Evolutionary conservation across 2,797 vertebrate species (phyloP).

Genomic region (Scarus forsteni): DNA sequence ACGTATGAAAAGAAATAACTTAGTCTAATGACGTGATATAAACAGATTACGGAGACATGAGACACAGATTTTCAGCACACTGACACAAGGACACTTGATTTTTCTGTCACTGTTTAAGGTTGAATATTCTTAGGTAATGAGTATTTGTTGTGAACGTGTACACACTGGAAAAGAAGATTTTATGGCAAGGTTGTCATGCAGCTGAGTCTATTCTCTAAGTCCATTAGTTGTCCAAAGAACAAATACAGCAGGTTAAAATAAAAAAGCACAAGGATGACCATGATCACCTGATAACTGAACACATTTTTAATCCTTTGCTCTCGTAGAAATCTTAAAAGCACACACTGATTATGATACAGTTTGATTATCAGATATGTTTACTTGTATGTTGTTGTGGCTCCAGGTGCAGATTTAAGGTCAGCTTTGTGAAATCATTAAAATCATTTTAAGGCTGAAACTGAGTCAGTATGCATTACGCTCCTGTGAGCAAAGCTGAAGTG

Average conservation of each 20-base stretch:
- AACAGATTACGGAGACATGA: constrained; percentile 38
- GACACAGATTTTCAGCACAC: constrained; percentile 59
- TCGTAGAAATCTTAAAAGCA: constrained; percentile 30
- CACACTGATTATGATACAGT: constrained; percentile 22
- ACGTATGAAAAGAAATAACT: constrained; percentile 16
- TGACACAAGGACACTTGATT: constrained; percentile 83
- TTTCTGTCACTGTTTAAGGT: constrained; percentile 42
- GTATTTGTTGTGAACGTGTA: constrained; percentile 43
- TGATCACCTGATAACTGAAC: constrained; percentile 14
- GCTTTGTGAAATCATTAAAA: constrained; percentile 34
- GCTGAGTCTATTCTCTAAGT: constrained; percentile 17
- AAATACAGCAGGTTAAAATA: constrained; percentile 22
- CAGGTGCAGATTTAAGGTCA: constrained; percentile 55
- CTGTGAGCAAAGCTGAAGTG: constrained; percentile 34
- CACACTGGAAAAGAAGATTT: constrained; percentile 15
- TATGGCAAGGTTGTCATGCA: constrained; percentile 52
- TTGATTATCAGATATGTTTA: constrained; percentile 33
- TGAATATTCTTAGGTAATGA: constrained; percentile 30
- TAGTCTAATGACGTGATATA: constrained; percentile 14
- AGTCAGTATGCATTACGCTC: constrained; percentile 20
- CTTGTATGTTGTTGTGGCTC: constrained; percentile 30
- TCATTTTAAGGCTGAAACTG: constrained; percentile 56
- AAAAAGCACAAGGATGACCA: constrained; percentile 9
- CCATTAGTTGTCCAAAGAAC: constrained; percentile 37
- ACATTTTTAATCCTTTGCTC: constrained; percentile 11